These are phyloP conservation scores for Contarinia nasturtii DNA, from an alignment of 1,140 invertebrate genomes.

Conservation along the genomic window DNA sequence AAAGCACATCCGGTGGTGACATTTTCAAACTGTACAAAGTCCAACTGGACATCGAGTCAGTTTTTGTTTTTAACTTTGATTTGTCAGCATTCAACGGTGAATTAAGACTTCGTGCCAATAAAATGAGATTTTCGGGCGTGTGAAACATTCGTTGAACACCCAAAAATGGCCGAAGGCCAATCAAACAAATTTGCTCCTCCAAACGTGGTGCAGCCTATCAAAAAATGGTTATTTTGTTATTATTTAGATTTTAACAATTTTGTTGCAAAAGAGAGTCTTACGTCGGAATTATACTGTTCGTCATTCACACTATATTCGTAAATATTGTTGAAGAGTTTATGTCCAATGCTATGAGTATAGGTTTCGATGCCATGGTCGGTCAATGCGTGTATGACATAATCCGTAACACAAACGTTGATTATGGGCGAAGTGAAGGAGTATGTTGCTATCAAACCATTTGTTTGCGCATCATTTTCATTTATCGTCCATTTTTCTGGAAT, in stretches of 20 bases:
- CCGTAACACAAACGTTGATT: slow-evolving; percentile 40
- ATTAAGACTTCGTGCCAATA: slow-evolving; percentile 31
- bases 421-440: slow-evolving; percentile 56
- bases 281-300: slow-evolving; percentile 13
- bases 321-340: slow-evolving; percentile 27
- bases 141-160: slow-evolving; percentile 44
- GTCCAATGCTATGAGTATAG: slow-evolving; percentile 47
- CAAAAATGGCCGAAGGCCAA: slow-evolving; percentile 51
- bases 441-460: slow-evolving; percentile 12
- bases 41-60: neutral
- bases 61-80: neutral
- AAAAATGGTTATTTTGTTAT: too few relatives aligned
- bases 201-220: slow-evolving; percentile 34
- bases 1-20: neutral
- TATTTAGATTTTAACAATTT: too few relatives aligned
- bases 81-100: neutral
- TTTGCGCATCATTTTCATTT: slow-evolving; percentile 15
- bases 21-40: neutral
- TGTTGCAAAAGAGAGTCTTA: neutral
- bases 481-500: slow-evolving; percentile 16
- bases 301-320: slow-evolving; percentile 20
- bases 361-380: slow-evolving; percentile 60
- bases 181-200: slow-evolving; percentile 45
- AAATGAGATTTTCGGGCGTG: slow-evolving; percentile 37
- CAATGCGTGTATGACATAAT: slow-evolving; percentile 49